These are phyloP conservation scores for Incurvaria masculella DNA, from an alignment of 2,888 invertebrate genomes.

Conservation along the genomic window DNA sequence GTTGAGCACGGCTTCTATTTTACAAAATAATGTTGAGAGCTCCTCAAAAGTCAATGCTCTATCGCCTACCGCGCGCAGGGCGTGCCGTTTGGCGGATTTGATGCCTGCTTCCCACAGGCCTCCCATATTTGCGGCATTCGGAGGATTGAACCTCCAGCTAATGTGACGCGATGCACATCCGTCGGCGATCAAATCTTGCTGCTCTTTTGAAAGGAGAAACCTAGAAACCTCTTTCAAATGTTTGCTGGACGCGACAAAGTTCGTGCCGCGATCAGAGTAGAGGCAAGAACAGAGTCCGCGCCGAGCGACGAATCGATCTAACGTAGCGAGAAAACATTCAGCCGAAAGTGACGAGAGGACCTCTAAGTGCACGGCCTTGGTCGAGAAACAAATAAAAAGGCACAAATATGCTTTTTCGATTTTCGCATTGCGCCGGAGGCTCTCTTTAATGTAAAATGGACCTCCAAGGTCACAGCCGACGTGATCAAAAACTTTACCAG, in stretches of 20 bases:
- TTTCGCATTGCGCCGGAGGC: neutral
- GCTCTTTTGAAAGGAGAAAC: neutral
- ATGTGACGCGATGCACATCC: neutral
- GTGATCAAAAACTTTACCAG: neutral
- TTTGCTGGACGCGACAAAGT: neutral
- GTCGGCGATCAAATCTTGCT: neutral
- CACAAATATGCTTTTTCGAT: neutral
- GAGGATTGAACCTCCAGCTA: conserved; percentile 8
- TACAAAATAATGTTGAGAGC: conserved; percentile 11
- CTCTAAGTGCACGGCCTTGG: neutral
- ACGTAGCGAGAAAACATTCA: neutral
- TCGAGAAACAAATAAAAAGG: neutral
- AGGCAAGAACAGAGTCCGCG: neutral
- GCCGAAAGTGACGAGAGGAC: neutral
- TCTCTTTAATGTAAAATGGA: neutral
- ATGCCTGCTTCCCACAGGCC: conserved; percentile 5
- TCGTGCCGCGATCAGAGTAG: neutral
- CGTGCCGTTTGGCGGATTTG: neutral
- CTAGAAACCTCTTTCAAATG: conserved; percentile 5
- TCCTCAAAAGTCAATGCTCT: conserved; percentile 13
- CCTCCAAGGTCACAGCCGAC: neutral
- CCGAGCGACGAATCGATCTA: neutral
- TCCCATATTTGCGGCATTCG: conserved; percentile 5
- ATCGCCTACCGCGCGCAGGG: neutral
- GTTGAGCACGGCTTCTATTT: conserved; percentile 11